A percentile compares a stretch with the other conserved stretches of the same genome.
Evolutionary conservation across 1,140 invertebrate genomes (phyloP).

Genomic region (Spodoptera frugiperda): DNA sequence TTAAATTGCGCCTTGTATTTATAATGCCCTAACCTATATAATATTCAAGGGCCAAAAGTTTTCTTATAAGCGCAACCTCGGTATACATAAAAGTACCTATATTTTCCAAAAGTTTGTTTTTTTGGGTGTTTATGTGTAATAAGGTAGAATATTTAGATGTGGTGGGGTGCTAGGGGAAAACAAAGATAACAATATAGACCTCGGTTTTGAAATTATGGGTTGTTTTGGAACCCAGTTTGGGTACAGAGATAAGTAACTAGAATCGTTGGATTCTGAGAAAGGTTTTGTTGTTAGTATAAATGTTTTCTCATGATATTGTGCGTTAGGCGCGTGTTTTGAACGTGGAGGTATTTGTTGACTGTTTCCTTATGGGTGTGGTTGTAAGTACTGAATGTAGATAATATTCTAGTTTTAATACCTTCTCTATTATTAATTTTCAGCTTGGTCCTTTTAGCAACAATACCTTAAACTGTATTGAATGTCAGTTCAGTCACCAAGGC

Average conservation of each 20-base stretch:
- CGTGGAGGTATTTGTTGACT: too few species aligned
- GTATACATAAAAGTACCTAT: neutral
- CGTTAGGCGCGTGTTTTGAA: neutral
- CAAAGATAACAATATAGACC: conserved; percentile 19
- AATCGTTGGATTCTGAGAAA: too few species aligned
- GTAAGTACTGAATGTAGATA: too few species aligned
- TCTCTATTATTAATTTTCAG: too few species aligned
- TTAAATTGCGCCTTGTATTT: conserved; percentile 49
- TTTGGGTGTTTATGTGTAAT: conserved; percentile 20
- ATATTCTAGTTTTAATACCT: too few species aligned
- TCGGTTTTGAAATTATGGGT: neutral
- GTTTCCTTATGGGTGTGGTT: too few species aligned
- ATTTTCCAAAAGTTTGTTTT: conserved; percentile 27
- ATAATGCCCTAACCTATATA: conserved; percentile 36
- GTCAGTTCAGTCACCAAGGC: too few species aligned
- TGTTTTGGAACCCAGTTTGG: neutral
- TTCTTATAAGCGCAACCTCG: conserved; percentile 39
- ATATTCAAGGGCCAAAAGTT: conserved; percentile 42
- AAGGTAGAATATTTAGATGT: conserved; percentile 29
- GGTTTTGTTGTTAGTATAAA: too few species aligned
- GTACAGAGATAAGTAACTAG: too few species aligned
- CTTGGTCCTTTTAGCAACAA: too few species aligned
- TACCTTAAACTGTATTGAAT: too few species aligned
- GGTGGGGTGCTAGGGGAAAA: neutral
- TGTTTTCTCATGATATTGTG: neutral